Evolutionary conservation across 2,888 invertebrate species (phyloP).

Genomic region (Chloroclystis v-ata): DNA sequence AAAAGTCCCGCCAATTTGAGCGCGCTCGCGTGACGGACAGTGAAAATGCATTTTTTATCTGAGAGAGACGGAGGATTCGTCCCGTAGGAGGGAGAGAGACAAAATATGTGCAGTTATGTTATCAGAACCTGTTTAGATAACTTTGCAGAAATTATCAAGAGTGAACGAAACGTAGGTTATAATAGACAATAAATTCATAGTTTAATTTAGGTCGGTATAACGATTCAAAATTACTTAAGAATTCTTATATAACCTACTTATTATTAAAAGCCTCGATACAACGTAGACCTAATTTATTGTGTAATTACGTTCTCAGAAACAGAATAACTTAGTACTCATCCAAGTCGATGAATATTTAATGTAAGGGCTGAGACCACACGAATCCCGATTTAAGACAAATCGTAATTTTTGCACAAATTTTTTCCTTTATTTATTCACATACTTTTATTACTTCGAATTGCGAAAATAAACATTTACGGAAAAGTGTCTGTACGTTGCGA

Average conservation of each 20-base stretch:
- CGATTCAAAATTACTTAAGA: too few species aligned
- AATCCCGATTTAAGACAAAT: too few species aligned
- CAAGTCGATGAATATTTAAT: not conserved
- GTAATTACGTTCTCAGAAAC: slow-evolving; percentile 1
- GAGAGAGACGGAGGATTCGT: slow-evolving; percentile 33
- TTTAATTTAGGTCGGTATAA: too few species aligned
- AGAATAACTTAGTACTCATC: not conserved
- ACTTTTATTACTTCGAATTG: too few species aligned
- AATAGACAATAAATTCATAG: too few species aligned
- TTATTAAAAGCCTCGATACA: not conserved
- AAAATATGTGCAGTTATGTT: slow-evolving; percentile 20
- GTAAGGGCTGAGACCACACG: not conserved
- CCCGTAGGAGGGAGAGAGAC: slow-evolving; percentile 29
- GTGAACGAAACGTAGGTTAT: too few species aligned
- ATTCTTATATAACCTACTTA: too few species aligned
- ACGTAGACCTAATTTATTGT: not conserved
- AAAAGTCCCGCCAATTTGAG: slow-evolving; percentile 33
- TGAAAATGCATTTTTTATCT: slow-evolving; percentile 53
- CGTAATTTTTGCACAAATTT: too few species aligned
- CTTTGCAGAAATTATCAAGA: too few species aligned
- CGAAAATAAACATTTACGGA: too few species aligned
- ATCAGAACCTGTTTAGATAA: not conserved
- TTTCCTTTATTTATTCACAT: too few species aligned
- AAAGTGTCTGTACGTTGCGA: too few species aligned
- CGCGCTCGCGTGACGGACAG: slow-evolving; percentile 48